A percentile compares a stretch with the other conserved stretches of the same genome.
phyloP scores from a whole-genome alignment of 1,140 invertebrate species.

The Drosophila tristis region DNA sequence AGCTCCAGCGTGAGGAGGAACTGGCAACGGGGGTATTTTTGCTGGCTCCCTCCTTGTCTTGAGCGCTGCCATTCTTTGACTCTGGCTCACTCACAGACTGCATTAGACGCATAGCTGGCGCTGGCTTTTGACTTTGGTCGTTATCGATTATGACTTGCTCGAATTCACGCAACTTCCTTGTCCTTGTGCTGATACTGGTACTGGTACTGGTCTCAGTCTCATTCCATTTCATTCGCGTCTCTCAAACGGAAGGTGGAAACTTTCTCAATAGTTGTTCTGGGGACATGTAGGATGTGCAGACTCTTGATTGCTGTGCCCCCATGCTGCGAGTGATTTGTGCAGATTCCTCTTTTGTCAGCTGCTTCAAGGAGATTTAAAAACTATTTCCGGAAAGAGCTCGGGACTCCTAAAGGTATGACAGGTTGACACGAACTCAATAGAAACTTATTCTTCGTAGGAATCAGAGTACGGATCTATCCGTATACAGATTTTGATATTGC shows the following conservation, averaged over 20 bases:
- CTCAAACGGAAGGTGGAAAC: conserved; percentile 46
- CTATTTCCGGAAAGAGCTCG: conserved; percentile 1
- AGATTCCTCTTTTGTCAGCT: conserved; percentile 27
- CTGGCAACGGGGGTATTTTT: neutral
- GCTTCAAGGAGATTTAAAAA: conserved; percentile 13
- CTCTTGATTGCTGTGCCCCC: conserved; percentile 56
- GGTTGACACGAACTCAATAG: too few species aligned
- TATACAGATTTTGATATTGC: too few species aligned
- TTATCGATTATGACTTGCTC: conserved; percentile 69
- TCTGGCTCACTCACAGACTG: conserved; percentile 35
- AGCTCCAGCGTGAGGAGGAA: neutral
- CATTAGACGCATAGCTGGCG: conserved; percentile 39
- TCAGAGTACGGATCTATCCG: too few species aligned
- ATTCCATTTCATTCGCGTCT: neutral
- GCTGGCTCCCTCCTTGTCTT: conserved; percentile 26
- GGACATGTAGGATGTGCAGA: conserved; percentile 65
- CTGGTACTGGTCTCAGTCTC: neutral
- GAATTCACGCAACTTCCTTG: conserved; percentile 20
- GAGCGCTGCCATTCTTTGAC: conserved; percentile 11
- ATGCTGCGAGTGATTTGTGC: conserved; percentile 45
- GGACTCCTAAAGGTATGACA: too few species aligned
- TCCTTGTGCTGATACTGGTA: neutral
- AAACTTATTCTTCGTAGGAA: too few species aligned
- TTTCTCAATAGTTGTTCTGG: conserved; percentile 60
- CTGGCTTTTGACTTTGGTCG: conserved; percentile 44